Percentiles rank a stretch among this genome's conserved stretches.
These are phyloP conservation scores for Crypturellus tataupa DNA, from an alignment of 2,797 vertebrate species.

Conservation along the genomic window DNA sequence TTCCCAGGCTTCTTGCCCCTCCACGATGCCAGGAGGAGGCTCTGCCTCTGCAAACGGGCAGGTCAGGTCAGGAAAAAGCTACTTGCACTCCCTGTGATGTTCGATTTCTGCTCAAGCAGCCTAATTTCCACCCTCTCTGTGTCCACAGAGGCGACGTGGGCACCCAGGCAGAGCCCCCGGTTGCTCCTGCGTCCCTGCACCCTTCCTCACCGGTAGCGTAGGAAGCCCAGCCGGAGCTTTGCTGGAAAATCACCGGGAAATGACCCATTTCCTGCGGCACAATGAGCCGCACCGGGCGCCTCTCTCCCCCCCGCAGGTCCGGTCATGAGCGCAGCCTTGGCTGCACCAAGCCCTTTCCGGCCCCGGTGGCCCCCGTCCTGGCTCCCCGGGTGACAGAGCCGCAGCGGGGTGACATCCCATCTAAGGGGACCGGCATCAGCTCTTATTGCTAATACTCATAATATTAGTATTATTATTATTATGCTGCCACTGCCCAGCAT, in stretches of 20 bases:
- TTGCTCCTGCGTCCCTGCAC: not conserved
- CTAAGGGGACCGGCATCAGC: not conserved
- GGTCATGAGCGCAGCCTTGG: not conserved
- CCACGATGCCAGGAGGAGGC: too few relatives aligned
- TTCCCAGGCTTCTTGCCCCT: not conserved
- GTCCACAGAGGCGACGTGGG: not conserved
- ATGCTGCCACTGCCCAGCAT: not conserved
- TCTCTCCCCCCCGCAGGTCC: not conserved
- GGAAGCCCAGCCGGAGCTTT: not conserved
- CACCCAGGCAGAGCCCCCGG: too few relatives aligned
- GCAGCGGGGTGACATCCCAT: fast-evolving
- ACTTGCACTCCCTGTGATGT: not conserved
- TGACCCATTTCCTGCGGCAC: constrained; percentile 72
- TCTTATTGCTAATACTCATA: not conserved
- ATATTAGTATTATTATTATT: not conserved
- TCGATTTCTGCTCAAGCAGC: not conserved
- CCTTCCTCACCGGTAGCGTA: not conserved
- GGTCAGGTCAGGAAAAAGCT: not conserved
- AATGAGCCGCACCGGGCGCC: constrained; percentile 15
- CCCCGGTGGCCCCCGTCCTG: not conserved
- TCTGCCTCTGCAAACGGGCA: too few relatives aligned
- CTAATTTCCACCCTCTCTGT: not conserved
- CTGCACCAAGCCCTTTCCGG: constrained; percentile 14
- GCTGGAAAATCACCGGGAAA: constrained; percentile 58
- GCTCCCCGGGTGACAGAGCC: not conserved